These are phyloP conservation scores for Rhinogobio ventralis DNA, from an alignment of 2,797 vertebrate species.

Conservation along the genomic window DNA sequence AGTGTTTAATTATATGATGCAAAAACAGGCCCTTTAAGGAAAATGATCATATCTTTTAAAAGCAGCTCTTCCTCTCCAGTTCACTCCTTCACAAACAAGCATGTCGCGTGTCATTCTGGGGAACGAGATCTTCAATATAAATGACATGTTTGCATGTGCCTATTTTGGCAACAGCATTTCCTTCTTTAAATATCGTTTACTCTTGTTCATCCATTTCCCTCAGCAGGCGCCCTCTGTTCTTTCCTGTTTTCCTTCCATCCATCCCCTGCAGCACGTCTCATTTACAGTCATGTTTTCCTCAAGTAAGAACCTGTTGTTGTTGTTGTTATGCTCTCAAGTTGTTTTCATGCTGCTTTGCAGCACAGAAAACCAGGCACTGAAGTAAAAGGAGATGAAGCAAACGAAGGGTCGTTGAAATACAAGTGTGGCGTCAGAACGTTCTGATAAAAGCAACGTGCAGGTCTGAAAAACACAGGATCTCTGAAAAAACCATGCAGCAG, in stretches of 20 bases:
- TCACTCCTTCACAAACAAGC: constrained; percentile 31
- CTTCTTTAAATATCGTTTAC: constrained; percentile 47
- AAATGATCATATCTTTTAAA: constrained; percentile 57
- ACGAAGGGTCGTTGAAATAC: not conserved
- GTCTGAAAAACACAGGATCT: constrained; percentile 3
- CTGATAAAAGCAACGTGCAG: constrained; percentile 16
- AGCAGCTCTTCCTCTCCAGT: constrained; percentile 43
- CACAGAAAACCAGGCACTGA: not conserved
- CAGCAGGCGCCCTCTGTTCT: constrained; percentile 38
- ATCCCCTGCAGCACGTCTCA: constrained; percentile 36
- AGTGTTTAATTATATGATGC: not conserved
- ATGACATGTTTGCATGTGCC: constrained; percentile 39
- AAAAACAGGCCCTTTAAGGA: constrained; percentile 21
- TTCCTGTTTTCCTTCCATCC: constrained; percentile 60
- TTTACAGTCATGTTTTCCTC: constrained; percentile 48
- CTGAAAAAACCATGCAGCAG: not conserved
- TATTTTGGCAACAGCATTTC: constrained; percentile 42
- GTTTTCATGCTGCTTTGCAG: constrained; percentile 33
- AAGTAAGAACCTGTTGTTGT: constrained; percentile 45
- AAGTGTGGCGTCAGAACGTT: constrained; percentile 8
- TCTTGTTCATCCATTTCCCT: constrained; percentile 38
- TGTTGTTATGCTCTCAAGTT: constrained; percentile 42
- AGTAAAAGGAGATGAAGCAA: constrained; percentile 13
- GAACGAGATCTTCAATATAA: constrained; percentile 38
- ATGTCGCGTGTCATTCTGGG: constrained; percentile 35